A percentile compares a stretch with the other conserved stretches of the same genome.
phyloP scores from a whole-genome alignment of 2,797 vertebrate genomes.

The Basileuterus tristriatus region DNA sequence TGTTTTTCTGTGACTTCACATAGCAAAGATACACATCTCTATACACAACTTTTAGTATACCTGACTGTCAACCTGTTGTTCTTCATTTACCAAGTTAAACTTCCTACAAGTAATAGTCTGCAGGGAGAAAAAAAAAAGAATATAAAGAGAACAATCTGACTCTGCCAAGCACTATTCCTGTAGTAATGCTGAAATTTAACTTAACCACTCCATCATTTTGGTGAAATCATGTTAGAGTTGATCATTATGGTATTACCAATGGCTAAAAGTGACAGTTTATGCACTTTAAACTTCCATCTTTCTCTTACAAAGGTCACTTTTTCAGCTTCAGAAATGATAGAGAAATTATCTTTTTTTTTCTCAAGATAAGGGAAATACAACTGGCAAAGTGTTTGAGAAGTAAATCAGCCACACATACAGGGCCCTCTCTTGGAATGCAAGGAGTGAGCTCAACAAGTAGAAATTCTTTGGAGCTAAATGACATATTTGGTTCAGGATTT shows the following conservation, averaged over 20 bases:
- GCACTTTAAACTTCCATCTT: neutral
- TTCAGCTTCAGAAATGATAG: neutral
- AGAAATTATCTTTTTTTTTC: neutral
- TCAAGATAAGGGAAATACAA: neutral
- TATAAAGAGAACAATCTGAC: neutral
- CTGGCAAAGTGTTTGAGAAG: neutral
- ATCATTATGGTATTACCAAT: neutral
- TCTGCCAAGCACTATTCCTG: neutral
- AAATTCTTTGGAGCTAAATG: neutral
- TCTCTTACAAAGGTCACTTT: neutral
- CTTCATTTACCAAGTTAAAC: neutral
- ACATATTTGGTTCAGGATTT: neutral
- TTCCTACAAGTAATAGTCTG: neutral
- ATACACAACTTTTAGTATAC: neutral
- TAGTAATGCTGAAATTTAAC: neutral
- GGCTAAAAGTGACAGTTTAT: neutral
- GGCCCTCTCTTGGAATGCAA: neutral
- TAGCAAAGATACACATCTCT: neutral
- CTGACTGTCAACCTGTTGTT: neutral
- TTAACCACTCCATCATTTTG: neutral
- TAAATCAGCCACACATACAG: neutral
- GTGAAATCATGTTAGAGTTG: fast-evolving
- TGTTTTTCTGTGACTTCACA: neutral
- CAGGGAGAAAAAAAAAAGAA: no score
- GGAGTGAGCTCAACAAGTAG: neutral